phyloP scores from a whole-genome alignment of 2,797 vertebrate genomes.

The Telmatherina bonti region DNA sequence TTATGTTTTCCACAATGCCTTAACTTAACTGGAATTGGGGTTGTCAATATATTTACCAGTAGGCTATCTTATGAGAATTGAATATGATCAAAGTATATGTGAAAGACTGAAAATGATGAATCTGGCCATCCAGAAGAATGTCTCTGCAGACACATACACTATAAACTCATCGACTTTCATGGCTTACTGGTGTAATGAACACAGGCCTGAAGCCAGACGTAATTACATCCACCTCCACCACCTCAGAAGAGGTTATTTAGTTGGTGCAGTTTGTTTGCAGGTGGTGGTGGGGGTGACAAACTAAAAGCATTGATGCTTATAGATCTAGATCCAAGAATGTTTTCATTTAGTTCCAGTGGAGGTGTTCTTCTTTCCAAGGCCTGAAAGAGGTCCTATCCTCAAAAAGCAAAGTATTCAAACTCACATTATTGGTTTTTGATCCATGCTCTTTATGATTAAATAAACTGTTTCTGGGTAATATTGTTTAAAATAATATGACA shows the following conservation, averaged over 20 bases:
- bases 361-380: neutral
- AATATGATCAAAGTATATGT: neutral
- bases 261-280: neutral
- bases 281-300: neutral
- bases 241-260: neutral
- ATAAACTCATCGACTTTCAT: neutral
- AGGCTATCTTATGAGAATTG: neutral
- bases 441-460: neutral
- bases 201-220: neutral
- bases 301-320: neutral
- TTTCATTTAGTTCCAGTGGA: neutral
- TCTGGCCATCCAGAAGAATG: too few species aligned
- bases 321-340: neutral
- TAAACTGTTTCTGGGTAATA: neutral
- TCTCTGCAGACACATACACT: neutral
- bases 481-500: neutral
- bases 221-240: neutral
- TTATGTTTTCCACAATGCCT: too few species aligned
- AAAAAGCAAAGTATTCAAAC: neutral
- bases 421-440: neutral
- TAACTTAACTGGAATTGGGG: too few species aligned
- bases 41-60: too few species aligned
- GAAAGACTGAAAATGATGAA: neutral
- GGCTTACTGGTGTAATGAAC: neutral
- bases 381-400: neutral